Evolutionary conservation across 1,140 invertebrate genomes (phyloP), one percentile per base, ranked within the genome.

Genomic region (Sitophilus oryzae): DNA sequence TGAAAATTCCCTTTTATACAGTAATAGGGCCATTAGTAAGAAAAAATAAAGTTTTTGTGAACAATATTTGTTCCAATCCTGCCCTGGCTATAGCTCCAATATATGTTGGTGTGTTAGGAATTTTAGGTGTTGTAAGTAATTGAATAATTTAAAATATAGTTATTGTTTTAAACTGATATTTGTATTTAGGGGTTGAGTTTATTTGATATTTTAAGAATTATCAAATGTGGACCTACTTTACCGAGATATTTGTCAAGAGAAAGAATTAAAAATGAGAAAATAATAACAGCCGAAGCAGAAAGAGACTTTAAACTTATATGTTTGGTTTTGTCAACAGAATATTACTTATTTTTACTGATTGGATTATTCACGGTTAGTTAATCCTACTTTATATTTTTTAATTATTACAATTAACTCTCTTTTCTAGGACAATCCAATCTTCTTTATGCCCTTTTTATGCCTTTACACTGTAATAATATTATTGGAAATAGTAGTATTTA

Each of bases 271-370:
- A 55, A 48, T 16, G 61, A 60, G 20, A 62, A 58, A 45, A 16
- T 69, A 11, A 52, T 65, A 10, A 41, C 51, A 2, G 59, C 66
- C 8, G 63, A 63, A 56, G 44, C 56, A 19, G 66, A 69, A 52
- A 54, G 67, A 36, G 67, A 69, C 52, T 55, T 60, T 38, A 67
- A 66, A 54, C 48, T 69, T 6, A 65, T 69, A 25, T 63, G 56
- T 35, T 45, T 67, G 18, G 59, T 66, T n/a, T 51, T 66, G 30
- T 67, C 67, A 11, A 30, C 64, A 3, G 67, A 69, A 53, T 69
- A 67, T 54, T 67, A 69, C 40, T 34, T 58, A 18, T 61, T 69
- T 21, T 47, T 69, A n/a, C 21, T 69, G 23, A 22, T 66, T 35
- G 67, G 67, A 38, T 16, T 62, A 15, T 6, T 60, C 8, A 64